These are phyloP conservation scores for Ailuropoda melanoleuca DNA, from an alignment of 2,113 vertebrate genomes.

Conservation along the genomic window DNA sequence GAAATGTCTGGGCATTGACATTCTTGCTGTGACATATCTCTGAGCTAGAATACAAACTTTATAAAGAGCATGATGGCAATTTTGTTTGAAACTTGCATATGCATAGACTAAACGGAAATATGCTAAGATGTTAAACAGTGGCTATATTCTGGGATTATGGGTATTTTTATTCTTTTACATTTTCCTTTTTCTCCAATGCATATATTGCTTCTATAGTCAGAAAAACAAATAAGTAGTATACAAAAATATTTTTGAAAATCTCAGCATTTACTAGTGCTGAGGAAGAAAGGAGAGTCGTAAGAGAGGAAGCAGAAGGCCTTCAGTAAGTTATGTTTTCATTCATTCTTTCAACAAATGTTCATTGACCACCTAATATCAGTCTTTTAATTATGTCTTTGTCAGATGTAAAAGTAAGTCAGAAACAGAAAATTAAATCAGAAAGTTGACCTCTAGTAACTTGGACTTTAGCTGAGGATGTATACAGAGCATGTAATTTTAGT, in stretches of 20 bases:
- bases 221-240: neutral
- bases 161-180: neutral
- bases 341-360: neutral
- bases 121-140: neutral
- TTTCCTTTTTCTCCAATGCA: neutral
- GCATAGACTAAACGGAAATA: neutral
- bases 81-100: slow-evolving; percentile 12
- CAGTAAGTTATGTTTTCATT: neutral
- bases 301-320: neutral
- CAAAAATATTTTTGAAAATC: neutral
- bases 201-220: neutral
- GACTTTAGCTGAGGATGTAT: neutral
- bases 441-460: neutral
- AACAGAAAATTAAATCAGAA: neutral
- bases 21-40: neutral
- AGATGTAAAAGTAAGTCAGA: neutral
- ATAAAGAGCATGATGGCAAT: neutral
- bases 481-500: neutral
- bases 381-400: neutral
- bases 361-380: neutral
- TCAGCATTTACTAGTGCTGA: neutral
- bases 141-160: neutral
- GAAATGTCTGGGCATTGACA: neutral
- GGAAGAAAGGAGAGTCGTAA: neutral
- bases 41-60: neutral